phyloP scores from a whole-genome alignment of 2,888 invertebrate species.

The Eilema caniola region DNA sequence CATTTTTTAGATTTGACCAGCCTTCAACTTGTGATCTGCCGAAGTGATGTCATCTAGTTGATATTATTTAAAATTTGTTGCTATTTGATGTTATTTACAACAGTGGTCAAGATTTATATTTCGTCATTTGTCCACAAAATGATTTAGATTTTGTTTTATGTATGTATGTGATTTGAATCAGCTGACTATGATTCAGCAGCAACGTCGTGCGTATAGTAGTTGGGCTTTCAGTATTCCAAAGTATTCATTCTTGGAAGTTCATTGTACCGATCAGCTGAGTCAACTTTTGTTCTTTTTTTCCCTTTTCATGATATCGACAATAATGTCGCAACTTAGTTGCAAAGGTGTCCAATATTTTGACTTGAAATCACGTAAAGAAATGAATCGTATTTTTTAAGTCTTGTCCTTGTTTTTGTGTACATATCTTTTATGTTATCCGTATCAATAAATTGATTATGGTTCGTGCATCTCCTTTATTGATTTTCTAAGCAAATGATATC shows the following conservation, averaged over 20 bases:
- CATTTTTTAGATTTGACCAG: conserved; percentile 68
- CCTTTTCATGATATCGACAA: conserved; percentile 58
- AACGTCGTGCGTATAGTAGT: conserved; percentile 48
- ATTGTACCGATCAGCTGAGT: conserved; percentile 81
- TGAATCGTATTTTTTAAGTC: conserved; percentile 48
- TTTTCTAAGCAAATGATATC: conserved; percentile 68
- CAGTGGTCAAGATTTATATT: conserved; percentile 24
- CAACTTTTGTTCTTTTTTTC: conserved; percentile 64
- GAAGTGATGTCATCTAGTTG: conserved; percentile 76
- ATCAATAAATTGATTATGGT: conserved; percentile 54
- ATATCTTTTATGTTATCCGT: conserved; percentile 45
- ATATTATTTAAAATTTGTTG: conserved; percentile 69
- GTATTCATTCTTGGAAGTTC: conserved; percentile 74
- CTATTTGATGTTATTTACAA: conserved; percentile 42
- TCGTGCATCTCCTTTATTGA: conserved; percentile 58
- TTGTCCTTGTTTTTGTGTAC: conserved; percentile 36
- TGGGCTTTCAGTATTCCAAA: conserved; percentile 61
- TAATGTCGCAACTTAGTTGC: conserved; percentile 71
- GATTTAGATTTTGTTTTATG: conserved; percentile 31
- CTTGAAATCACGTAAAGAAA: conserved; percentile 59
- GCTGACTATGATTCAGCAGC: conserved; percentile 64
- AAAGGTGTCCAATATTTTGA: conserved; percentile 65
- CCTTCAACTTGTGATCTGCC: conserved; percentile 83
- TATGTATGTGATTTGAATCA: conserved; percentile 39
- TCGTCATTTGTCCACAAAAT: conserved; percentile 28